Evolutionary conservation across 2,797 vertebrate genomes (phyloP).

Genomic region (Hydrolagus colliei): DNA sequence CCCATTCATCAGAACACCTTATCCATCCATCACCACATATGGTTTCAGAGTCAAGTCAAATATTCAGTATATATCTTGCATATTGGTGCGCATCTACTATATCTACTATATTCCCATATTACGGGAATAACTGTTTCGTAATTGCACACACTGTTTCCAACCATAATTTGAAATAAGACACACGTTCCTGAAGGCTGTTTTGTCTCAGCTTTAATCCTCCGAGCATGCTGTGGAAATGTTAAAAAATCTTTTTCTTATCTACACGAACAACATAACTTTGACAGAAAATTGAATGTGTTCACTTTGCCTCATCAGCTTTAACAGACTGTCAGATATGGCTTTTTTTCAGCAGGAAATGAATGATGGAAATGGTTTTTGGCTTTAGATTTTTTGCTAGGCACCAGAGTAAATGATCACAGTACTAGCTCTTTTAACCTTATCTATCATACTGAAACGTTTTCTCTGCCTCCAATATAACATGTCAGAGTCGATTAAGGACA

Average conservation of each 20-base stretch:
- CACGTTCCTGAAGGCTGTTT: conserved; percentile 23
- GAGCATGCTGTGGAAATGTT: conserved; percentile 44
- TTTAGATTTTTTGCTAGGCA: conserved; percentile 53
- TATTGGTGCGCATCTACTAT: not conserved
- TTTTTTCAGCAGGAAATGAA: conserved; percentile 50
- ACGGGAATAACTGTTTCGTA: not conserved
- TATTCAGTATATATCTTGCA: not conserved
- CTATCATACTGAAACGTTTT: conserved; percentile 72
- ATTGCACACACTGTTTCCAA: not conserved
- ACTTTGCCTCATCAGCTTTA: conserved; percentile 58
- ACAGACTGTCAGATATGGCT: conserved; percentile 56
- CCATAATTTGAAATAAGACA: conserved; percentile 21
- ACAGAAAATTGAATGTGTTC: conserved; percentile 59
- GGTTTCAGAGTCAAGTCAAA: not conserved
- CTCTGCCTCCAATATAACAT: conserved; percentile 70
- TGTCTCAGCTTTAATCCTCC: conserved; percentile 36
- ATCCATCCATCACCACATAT: not conserved
- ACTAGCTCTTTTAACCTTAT: conserved; percentile 77
- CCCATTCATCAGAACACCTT: not conserved
- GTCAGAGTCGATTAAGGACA: conserved; percentile 69
- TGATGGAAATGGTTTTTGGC: conserved; percentile 62
- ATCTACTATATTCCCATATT: not conserved
- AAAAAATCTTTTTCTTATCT: conserved; percentile 50
- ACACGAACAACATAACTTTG: conserved; percentile 60
- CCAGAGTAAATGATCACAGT: conserved; percentile 68